Evolutionary conservation across 2,888 invertebrate species (phyloP), one percentile per base, ranked within the genome.

Genomic region (Agriotes lineatus): DNA sequence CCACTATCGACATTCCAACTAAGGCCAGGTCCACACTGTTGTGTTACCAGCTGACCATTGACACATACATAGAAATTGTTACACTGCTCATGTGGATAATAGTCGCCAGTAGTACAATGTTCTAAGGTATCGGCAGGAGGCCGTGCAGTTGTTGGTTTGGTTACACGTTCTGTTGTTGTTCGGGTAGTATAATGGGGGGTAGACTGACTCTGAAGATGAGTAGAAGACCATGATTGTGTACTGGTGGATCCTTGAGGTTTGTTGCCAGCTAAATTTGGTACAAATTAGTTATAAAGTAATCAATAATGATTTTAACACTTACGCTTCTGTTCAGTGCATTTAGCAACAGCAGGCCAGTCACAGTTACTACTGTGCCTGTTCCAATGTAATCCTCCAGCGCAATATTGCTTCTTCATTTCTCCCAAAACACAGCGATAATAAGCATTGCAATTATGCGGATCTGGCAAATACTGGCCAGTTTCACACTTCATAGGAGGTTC

Each of bases 301-400:
- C n/a, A n/a, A n/a, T n/a, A 33, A 30, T 10, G 10, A 10, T 52
- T n/a, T 14, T 20, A 4, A 22, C 10, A 6, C 78, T 81, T 80
- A 83, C 84, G 75, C 73, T 76, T 76, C 68, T 76, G 19, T 25
- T 62, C 75, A 70, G 82, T 84, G 79, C 95, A 95, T 75, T 91
- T 90, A 0, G 93, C 94, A 33, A 86, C 86, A 45, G 85, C 86
- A 0, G 95, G 95, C 95, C 95, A 95, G 81, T 95, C 95, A 77
- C 95, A 95, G 42, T 91, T 87, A 39, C 87, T 87, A 54, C 86
- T 86, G 0, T 85, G 78, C 18, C 86, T 83, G 74, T 94, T 93
- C 94, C 94, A 96, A 80, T 95, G 94, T 45, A 95, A 82, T 2
- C 94, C 94, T 0, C 92, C 91, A 0, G 94, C 92, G 78, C 95